Base-by-base conservation (phyloP, 2,113 vertebrate genomes). In the Muscicapa adusta region DNA sequence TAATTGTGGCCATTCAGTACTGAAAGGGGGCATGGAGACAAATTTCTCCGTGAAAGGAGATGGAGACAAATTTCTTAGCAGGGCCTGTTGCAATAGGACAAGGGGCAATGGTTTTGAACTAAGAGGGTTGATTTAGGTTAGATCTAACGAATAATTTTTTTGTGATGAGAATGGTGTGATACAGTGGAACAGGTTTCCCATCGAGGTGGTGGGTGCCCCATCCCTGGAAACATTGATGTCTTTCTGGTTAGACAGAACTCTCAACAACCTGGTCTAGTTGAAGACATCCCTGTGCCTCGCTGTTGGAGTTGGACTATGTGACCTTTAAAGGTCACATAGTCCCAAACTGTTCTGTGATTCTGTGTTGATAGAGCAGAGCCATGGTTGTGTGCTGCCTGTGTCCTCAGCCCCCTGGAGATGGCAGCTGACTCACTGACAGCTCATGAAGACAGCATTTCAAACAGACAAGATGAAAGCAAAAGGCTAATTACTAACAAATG, bases 401-500 rank as follows among this genome's bases (percentile, higher is more conserved):
- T 80, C 89, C 67, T 90, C 16, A 6, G 71, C 16, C 50, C 57
- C 57, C 40, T 38, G 67, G 86, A 87, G 79, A 36, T 67, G 70
- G 76, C 73, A 91, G 66, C 74, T 18, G 20, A 48, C 36, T 68
- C 77, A 75, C 53, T 75, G 89, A 75, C 82, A 85, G 72, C 78
- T 86, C 70, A 31, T 45, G 63, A 66, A 77, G 73, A 68, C 65
- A 86, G 57, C 67, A n/a, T 85, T 82, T 95, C 71, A 74, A 70
- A 56, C 13, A 87, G 76, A 63, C 18, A 38, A 78, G 53, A 92
- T 88, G 84, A 94, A 92, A 92, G 65, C 77, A 84, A 78, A 67
- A 78, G 48, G 38, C 53, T 93, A 85, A 92, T 94, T 93, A 84
- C 51, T 75, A 91, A 71, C 53, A 85, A 92, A 89, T 33, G 10